Evolutionary conservation across 2,888 invertebrate genomes (phyloP), one percentile per base, ranked within the genome.

Genomic region (Andrena hattorfiana): DNA sequence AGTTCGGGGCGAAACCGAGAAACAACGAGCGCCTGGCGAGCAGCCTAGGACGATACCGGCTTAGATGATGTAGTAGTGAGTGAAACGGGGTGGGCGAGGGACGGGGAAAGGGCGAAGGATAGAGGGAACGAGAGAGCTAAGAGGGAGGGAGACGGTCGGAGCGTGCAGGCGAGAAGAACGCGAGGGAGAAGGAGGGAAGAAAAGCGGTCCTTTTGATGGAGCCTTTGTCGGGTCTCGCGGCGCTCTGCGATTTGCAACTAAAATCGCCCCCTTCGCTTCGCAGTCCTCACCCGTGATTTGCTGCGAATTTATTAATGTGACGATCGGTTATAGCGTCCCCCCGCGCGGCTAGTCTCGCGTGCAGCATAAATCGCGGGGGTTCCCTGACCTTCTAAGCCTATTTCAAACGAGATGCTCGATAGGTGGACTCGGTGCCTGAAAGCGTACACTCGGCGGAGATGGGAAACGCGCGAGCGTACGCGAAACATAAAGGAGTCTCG

Each of bases 201-300:
- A 86, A 84, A 87, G 92, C 92, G 92, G 92, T 89, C 87, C 89
- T 92, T 92, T 92, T 92, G 92, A 92, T 92, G 92, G 91, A 88
- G 91, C 92, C 92, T 92, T 92, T 92, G 92, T 92, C 92, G 92
- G 92, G 89, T 93, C 93, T 93, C 92, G 92, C 93, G 94, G 94
- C 93, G 90, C 93, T 93, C 91, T 91, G 92, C 92, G 94, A 94
- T 93, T 93, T 93, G 93, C 93, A 94, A 93, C 93, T 93, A 93
- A 94, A 94, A 94, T 93, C 93, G 92, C 90, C 89, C 90, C 89
- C 90, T 74, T 81, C 89, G 88, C 90, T 68, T 79, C 76, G 77
- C 80, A 67, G 68, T 67, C 73, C 78, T 68, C 66, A 75, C 68
- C 89, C 82, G 62, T 92, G 92, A 93, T 93, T 93, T 92, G 91